Base-by-base conservation (phyloP, 2,113 vertebrate species). In the Myotis lucifugus region DNA sequence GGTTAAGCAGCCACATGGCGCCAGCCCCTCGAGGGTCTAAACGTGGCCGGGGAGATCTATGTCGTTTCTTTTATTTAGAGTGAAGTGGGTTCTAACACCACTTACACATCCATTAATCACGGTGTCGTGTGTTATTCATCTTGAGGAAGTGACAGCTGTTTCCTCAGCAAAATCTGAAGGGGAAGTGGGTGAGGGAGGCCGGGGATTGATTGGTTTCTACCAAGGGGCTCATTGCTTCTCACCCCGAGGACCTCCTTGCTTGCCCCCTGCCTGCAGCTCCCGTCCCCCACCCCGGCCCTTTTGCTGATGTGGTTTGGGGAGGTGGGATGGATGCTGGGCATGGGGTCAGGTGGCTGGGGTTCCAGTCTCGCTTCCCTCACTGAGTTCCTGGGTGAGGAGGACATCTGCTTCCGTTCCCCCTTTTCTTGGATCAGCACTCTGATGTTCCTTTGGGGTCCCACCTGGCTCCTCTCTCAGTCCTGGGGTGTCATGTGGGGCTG, bases 61-160 rank as follows among this genome's bases (percentile, higher is more conserved):
- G 81, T 73, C 70, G 0, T 90, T 86, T 56, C 88, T 82, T 86
- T 96, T 92, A 90, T 82, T 96, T 50, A 69, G 91, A 95, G 95
- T 90, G 88, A 96, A 97, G 88, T 95, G 73, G 92, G 90, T 96
- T 96, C 96, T 96, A 97, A 96, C 73, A 96, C 73, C 96, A 96
- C 96, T 97, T 97, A 97, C 95, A 95, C 90, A 50, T 67, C 85
- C 96, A 96, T 97, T 97, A 97, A 96, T 97, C 95, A 97, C 59
- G 77, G 81, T 88, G 85, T 77, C 87, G 96, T 77, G 73, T 73
- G 64, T 56, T 54, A 90, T 95, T 92, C 96, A 91, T 97, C 85
- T 95, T 21, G 27, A 56, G 67, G 82, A 85, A 93, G 95, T 94
- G 95, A 92, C 85, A 88, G 96, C 67, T 90, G 92, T 93, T 97